Base-by-base conservation (phyloP, 2,797 vertebrate genomes). In the Adrianichthys oophorus region DNA sequence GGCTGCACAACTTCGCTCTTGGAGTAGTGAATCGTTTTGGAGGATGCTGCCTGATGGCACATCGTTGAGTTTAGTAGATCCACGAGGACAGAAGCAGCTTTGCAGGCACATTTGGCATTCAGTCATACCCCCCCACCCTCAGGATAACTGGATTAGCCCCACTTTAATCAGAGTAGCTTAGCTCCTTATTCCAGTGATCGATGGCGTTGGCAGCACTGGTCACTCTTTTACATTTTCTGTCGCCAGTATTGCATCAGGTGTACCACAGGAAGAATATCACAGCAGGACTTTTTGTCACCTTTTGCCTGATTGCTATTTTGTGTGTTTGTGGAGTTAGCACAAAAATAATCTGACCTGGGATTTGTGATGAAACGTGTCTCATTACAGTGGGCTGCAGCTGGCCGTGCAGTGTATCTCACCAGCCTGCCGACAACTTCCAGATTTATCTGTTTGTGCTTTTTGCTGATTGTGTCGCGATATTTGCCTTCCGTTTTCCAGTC, bases 101-200 rank as follows among this genome's bases (percentile, higher is more conserved):
- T 77, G 48, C 53, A 19, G 62, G 57, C 72, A 64, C 21, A 45
- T 80, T 70, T 74, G 72, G 71, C 65, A 40, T 69, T 68, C 56
- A 65, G 54, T 73, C 72, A 47, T 10, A 13, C 32, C 32, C 32
- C 32, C 7, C 29, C 29, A 32, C 65, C 67, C 65, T 43, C 44
- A 24, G 49, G 56, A 72, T 82, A 79, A 86, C 63, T 82, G 76
- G 84, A 86, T 87, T 82, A 84, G 65, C 59, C 46, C 50, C 74
- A 78, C 76, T 87, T 79, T 75, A 84, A 80, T 76, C 62, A 48
- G 70, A 76, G 80, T 43, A 63, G 55, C 62, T 61, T 64, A 62
- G 58, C 62, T 68, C 68, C 56, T 49, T 62, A 37, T 47, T 72
- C 73, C 44, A 41, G 50, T 53, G 60, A 51, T 49, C 56, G 4